Evolutionary conservation across 2,113 vertebrate genomes (phyloP), one percentile per base, ranked within the genome.

Genomic region (Thymallus thymallus): DNA sequence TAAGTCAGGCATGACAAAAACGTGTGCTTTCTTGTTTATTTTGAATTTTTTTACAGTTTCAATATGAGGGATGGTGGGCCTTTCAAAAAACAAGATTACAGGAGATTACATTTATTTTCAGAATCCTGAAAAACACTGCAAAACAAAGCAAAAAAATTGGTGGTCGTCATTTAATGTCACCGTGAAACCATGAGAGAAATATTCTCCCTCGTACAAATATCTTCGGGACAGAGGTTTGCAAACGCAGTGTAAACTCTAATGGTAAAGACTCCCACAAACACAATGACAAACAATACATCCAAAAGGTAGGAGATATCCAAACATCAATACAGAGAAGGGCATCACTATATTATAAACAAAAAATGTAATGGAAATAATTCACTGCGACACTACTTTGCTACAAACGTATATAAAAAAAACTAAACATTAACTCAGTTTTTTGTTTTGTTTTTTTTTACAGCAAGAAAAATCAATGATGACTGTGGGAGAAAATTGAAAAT

Each of bases 161-260:
- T 20, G 22, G 45, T 71, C 16, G 76, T 73, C 82, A 84, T 75
- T 45, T 23, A 81, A 71, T 74, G 41, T 79, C 76, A 82, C 74
- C 9, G 35, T 41, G 35, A 41, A 41, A 79, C 71, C 9, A 41
- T 41, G 35, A 41, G 35, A 41, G 35, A 41, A 12, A 41, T 10
- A 77, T 65, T 82, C 74, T 71, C 74, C 14, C 13, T 29, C 24
- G 68, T 67, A 76, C 76, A 41, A 77, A 76, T 67, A 82, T 32
- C 66, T 62, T 69, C 18, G 65, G 82, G 74, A 86, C 85, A 90
- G 89, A 89, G 88, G 88, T 84, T 84, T 84, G 84, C 77, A 75
- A 55, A 71, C 77, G 71, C 75, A 76, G 76, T 80, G 82, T 71
- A 72, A 56, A 20, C 74, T 71, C 65, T 48, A 46, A 74, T 46